These are phyloP conservation scores for Atrina japonica DNA, from an alignment of 2,888 invertebrate species.

Conservation along the genomic window DNA sequence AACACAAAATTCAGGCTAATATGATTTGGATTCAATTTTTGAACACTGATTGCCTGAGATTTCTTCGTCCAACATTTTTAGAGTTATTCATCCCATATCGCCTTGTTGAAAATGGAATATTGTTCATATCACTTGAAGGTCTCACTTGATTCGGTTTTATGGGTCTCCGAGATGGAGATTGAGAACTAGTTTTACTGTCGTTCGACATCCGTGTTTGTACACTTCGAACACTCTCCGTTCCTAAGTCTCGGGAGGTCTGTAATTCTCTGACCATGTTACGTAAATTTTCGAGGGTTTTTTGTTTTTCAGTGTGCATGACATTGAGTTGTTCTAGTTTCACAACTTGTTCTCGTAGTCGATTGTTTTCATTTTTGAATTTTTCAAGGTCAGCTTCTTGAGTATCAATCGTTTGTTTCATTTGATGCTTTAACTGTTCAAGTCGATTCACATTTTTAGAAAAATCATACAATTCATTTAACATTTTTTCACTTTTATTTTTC, in stretches of 20 bases:
- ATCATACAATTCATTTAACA: constrained; percentile 57
- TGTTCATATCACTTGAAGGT: constrained; percentile 6
- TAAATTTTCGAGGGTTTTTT: constrained; percentile 63
- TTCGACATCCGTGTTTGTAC: constrained; percentile 16
- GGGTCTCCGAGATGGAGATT: constrained; percentile 12
- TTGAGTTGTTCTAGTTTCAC: constrained; percentile 50
- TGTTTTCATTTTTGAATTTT: constrained; percentile 49
- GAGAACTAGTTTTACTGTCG: constrained; percentile 9
- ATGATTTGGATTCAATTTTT: too few species aligned
- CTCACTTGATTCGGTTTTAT: constrained; percentile 16
- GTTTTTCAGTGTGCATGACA: constrained; percentile 60
- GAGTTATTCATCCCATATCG: neutral
- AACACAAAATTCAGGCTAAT: too few species aligned
- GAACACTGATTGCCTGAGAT: too few species aligned
- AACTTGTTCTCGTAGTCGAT: constrained; percentile 47
- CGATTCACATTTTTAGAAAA: constrained; percentile 63
- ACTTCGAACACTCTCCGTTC: constrained; percentile 20
- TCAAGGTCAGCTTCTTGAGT: constrained; percentile 52
- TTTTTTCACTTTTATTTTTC: constrained; percentile 56
- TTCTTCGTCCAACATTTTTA: too few species aligned
- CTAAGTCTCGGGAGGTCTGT: constrained; percentile 30
- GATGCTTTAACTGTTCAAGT: constrained; percentile 54
- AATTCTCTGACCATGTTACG: constrained; percentile 57
- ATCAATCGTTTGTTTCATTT: constrained; percentile 49
- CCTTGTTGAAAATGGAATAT: constrained; percentile 14